A percentile compares a stretch with the other conserved stretches of the same genome.
These are phyloP conservation scores for Montifringilla adamsi DNA, from an alignment of 2,113 vertebrate species.

Conservation along the genomic window DNA sequence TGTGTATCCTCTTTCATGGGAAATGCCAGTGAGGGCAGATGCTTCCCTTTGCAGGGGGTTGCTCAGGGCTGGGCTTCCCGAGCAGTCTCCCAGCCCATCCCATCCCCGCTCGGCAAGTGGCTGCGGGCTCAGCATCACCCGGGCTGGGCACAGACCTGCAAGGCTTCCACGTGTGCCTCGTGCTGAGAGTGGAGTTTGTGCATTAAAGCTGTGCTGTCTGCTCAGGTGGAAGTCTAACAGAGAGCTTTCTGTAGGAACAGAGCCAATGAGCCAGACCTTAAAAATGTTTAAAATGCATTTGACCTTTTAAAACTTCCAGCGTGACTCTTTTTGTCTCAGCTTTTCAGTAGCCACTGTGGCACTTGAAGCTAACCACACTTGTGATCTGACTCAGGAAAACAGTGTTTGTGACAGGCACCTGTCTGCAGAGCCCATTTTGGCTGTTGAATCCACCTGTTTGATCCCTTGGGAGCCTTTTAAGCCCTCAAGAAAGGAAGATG, in stretches of 20 bases:
- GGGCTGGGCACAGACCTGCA: rapidly evolving
- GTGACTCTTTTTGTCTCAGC: neutral
- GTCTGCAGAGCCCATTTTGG: neutral
- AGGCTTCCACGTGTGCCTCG: neutral
- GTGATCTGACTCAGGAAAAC: neutral
- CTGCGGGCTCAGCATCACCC: neutral
- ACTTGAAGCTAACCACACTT: neutral
- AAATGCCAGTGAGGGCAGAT: neutral
- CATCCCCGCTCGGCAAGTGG: rapidly evolving
- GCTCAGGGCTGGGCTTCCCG: neutral
- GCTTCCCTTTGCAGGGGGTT: neutral
- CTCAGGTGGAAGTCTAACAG: neutral
- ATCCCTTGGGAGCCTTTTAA: neutral
- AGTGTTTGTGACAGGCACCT: neutral
- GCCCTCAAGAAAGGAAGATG: neutral
- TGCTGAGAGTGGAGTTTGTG: neutral
- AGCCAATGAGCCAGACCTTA: neutral
- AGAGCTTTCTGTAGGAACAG: neutral
- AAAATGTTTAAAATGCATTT: neutral
- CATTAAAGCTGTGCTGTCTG: neutral
- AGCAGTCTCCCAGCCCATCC: neutral
- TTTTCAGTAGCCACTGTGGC: neutral
- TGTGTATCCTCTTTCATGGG: neutral
- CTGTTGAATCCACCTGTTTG: neutral
- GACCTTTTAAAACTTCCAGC: neutral